Conservation (phyloP, 2,113 vertebrate genomes). For the Cottus gobio region DNA sequence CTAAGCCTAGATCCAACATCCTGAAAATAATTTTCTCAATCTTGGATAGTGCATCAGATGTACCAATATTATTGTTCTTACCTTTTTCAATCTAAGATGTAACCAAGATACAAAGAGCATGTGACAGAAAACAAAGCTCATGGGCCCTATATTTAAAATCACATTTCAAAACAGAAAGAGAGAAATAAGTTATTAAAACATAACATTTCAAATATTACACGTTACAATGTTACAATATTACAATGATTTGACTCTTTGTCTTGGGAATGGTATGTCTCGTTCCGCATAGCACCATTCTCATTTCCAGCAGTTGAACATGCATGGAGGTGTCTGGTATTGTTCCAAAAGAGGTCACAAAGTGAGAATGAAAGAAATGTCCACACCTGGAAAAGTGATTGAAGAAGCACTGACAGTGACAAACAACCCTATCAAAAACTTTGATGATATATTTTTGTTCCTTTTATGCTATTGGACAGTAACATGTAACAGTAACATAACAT, state of each 20-base stretch:
- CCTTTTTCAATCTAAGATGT: neutral
- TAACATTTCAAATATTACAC: constrained; percentile 10
- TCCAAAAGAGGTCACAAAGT: constrained; percentile 57
- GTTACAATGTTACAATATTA: too few species aligned
- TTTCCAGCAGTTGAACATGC: constrained; percentile 1
- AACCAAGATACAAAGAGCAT: neutral
- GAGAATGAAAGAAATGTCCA: constrained; percentile 57
- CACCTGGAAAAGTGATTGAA: constrained; percentile 45
- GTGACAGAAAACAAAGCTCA: neutral
- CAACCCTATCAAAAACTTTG: constrained; percentile 19
- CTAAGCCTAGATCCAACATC: neutral
- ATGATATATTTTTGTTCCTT: constrained; percentile 48
- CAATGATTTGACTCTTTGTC: constrained; percentile 8
- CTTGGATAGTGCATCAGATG: neutral
- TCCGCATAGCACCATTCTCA: neutral
- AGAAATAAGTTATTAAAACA: neutral
- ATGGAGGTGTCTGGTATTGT: constrained; percentile 17
- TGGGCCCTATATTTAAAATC: neutral
- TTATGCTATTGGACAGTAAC: constrained; percentile 45
- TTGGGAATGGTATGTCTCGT: neutral
- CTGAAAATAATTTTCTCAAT: neutral
- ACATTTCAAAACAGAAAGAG: neutral
- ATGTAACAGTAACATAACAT: constrained; percentile 49
- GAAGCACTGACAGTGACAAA: constrained; percentile 46
- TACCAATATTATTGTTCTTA: neutral